Evolutionary conservation across 2,888 invertebrate genomes (phyloP).

Genomic region (Apamea epomidion): DNA sequence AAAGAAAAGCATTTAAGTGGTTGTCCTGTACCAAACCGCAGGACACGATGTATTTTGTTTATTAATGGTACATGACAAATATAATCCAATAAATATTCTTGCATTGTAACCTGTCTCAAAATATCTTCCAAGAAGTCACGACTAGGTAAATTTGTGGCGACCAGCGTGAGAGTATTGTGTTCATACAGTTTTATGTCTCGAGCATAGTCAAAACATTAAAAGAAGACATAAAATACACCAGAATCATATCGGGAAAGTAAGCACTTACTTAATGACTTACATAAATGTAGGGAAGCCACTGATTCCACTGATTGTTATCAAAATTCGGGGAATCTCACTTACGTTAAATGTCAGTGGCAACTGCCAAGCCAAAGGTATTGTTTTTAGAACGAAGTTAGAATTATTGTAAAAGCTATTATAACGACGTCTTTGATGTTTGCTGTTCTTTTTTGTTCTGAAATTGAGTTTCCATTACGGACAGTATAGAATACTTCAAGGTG

Average conservation of each 20-base stretch:
- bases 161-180: background rate
- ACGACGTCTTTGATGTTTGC: constrained; percentile 22
- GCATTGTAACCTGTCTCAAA: background rate
- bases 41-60: background rate
- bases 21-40: constrained; percentile 22
- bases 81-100: background rate
- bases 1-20: constrained; percentile 16
- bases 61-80: constrained; percentile 3
- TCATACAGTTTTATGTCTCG: background rate
- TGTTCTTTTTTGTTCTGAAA: constrained; percentile 15
- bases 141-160: background rate
- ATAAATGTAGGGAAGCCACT: constrained; percentile 9
- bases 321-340: constrained; percentile 12
- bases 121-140: background rate
- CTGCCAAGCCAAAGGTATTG: constrained; percentile 3
- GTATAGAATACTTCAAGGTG: background rate
- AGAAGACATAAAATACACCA: constrained; percentile 1
- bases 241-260: constrained; percentile 2
- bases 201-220: background rate
- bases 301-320: constrained; percentile 8
- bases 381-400: constrained; percentile 14
- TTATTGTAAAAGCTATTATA: constrained; percentile 15
- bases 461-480: background rate
- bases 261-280: constrained; percentile 1
- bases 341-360: constrained; percentile 20